Conservation (phyloP, 2,888 invertebrate species). For the Torymus tubicola region DNA sequence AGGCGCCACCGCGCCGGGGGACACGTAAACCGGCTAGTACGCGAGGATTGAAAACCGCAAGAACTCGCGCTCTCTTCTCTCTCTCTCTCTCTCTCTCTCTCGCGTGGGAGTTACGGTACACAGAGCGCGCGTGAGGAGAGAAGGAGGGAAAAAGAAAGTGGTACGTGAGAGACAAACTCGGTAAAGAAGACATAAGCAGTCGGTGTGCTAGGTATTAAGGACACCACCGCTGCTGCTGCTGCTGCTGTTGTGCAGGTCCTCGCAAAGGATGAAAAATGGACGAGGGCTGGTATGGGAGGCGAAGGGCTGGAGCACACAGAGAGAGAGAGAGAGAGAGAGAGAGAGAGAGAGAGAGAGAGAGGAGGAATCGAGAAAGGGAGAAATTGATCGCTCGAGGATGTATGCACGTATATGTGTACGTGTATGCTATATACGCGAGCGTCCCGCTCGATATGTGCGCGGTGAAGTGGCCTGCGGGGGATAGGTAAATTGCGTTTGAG, state of each 20-base stretch:
- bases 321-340: too few species aligned
- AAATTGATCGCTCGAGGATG: conserved; percentile 21
- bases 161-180: neutral
- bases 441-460: too few species aligned
- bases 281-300: conserved; percentile 4
- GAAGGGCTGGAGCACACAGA: too few species aligned
- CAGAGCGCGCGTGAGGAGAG: neutral
- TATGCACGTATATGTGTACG: neutral
- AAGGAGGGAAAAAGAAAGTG: conserved; percentile 1
- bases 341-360: neutral
- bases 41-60: conserved; percentile 41
- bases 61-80: conserved; percentile 12
- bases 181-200: conserved; percentile 18
- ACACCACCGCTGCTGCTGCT: neutral
- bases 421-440: neutral
- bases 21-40: conserved; percentile 20
- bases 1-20: neutral
- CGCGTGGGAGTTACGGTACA: neutral
- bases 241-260: too few species aligned
- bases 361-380: conserved; percentile 8
- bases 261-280: conserved; percentile 41
- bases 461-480: too few species aligned
- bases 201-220: conserved; percentile 26
- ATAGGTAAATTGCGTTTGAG: too few species aligned
- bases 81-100: too few species aligned